Base-by-base conservation (phyloP, 2,888 invertebrate genomes). In the Acheta domesticus region DNA sequence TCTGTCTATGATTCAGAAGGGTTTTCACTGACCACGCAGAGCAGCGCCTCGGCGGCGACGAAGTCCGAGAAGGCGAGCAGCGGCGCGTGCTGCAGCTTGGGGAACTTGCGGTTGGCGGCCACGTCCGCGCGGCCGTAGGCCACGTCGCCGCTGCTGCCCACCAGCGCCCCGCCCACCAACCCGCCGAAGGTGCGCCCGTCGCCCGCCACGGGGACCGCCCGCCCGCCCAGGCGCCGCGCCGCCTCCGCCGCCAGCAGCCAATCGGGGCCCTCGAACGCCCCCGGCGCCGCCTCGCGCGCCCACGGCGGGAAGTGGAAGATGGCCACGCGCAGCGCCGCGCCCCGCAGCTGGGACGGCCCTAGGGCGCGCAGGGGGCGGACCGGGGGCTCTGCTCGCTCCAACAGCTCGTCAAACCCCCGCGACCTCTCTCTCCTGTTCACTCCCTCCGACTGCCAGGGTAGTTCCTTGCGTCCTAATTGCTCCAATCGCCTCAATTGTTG, bases 91-190 rank as follows among this genome's bases (percentile, higher is more conserved):
- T 14, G 62, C 62, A 62, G 62, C n/a, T 62, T 62, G 62, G 62
- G 62, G 62, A 62, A 62, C 62, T 62, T 73, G n/a, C 74, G 48
- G 16, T 74, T 78, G 48, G 78, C 74, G 14, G 74, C 74, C 20
- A 78, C 74, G 20, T 78, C 78, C 21, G 78, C 78, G 48, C 78
- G 73, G 11, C 74, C 78, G 48, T 78, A 74, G n/a, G 78, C 78
- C 4, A 78, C 78, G n/a, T 78, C 78, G n/a, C 78, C 78, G 20
- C 19, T 23, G 11, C 73, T 74, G 19, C 78, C 78, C 4, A 74
- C 48, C 11, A 78, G n/a, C 1, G 48, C 48, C 2, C 78, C 78
- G 23, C 74, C 74, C n/a, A 11, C 20, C 36, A 19, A 1, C 20
- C 20, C 19, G 1, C 78, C 78, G 78, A 62, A 62, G 14, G 62